These are phyloP conservation scores for Oncorhynchus keta DNA, from an alignment of 2,113 vertebrate genomes.

Conservation along the genomic window DNA sequence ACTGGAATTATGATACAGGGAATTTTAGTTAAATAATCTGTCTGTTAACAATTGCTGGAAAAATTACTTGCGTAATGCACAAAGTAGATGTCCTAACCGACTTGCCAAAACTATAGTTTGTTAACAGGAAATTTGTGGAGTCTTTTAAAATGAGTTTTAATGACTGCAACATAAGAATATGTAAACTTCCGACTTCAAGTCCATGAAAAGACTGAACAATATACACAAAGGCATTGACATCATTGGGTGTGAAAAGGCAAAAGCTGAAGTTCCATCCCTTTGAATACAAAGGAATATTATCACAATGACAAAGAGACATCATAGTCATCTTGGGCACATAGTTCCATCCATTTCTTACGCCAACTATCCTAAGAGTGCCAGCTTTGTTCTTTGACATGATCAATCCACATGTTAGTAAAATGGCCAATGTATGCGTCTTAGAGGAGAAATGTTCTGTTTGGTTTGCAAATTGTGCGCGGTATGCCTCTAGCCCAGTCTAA, in stretches of 20 bases:
- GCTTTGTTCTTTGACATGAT: slow-evolving; percentile 31
- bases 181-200: slow-evolving; percentile 2
- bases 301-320: slow-evolving; percentile 50
- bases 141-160: too few relatives aligned
- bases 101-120: too few relatives aligned
- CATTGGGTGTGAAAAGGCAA: slow-evolving; percentile 65
- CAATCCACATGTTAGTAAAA: slow-evolving; percentile 8
- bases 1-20: too few relatives aligned
- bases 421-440: background rate
- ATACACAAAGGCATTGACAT: slow-evolving; percentile 60
- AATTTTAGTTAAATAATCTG: too few relatives aligned
- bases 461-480: slow-evolving; percentile 40
- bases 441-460: slow-evolving; percentile 40
- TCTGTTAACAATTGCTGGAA: too few relatives aligned
- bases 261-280: slow-evolving; percentile 67
- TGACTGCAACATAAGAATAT: too few relatives aligned
- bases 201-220: slow-evolving; percentile 33
- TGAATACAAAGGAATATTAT: slow-evolving; percentile 50
- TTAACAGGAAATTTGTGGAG: too few relatives aligned
- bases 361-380: slow-evolving; percentile 41
- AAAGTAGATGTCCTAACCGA: too few relatives aligned
- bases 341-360: slow-evolving; percentile 10
- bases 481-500: slow-evolving; percentile 1
- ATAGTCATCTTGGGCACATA: slow-evolving; percentile 31
- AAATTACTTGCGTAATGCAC: too few relatives aligned